These are phyloP conservation scores for Podocnemis expansa DNA, from an alignment of 2,113 vertebrate genomes.

Conservation along the genomic window DNA sequence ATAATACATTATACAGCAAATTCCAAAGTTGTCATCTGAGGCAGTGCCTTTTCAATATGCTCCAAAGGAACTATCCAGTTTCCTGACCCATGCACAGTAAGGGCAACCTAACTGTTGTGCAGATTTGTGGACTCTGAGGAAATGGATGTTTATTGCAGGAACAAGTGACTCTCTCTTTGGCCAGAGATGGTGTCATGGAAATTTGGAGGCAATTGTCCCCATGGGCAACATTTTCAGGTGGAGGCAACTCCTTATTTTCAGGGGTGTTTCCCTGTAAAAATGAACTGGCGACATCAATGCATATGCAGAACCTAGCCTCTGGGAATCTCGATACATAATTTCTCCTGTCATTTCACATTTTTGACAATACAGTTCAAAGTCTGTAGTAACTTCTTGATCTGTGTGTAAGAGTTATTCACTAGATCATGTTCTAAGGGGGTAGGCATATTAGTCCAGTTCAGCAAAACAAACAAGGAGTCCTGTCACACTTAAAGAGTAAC, in stretches of 20 bases:
- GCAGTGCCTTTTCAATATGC: neutral
- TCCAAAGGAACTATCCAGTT: neutral
- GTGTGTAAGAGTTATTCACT: neutral
- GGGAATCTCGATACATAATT: accelerated
- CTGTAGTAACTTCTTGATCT: neutral
- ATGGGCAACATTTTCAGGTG: neutral
- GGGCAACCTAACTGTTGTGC: accelerated
- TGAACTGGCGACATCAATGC: neutral
- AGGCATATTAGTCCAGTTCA: no score
- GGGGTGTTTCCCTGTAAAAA: neutral
- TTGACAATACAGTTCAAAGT: neutral
- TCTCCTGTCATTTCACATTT: neutral
- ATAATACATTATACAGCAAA: neutral
- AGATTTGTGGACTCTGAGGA: neutral
- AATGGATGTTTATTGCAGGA: neutral
- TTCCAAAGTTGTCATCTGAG: neutral
- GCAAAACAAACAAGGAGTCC: no score
- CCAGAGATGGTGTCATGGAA: accelerated
- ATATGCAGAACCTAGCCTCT: neutral
- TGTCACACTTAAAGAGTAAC: no score
- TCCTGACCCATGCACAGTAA: neutral
- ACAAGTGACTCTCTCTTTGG: neutral
- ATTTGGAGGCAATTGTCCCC: neutral
- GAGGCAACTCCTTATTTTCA: neutral
- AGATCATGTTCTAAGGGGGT: no score